Percentiles rank a stretch among this genome's conserved stretches.
phyloP scores from a whole-genome alignment of 2,113 vertebrate genomes.

The Furnarius figulus region DNA sequence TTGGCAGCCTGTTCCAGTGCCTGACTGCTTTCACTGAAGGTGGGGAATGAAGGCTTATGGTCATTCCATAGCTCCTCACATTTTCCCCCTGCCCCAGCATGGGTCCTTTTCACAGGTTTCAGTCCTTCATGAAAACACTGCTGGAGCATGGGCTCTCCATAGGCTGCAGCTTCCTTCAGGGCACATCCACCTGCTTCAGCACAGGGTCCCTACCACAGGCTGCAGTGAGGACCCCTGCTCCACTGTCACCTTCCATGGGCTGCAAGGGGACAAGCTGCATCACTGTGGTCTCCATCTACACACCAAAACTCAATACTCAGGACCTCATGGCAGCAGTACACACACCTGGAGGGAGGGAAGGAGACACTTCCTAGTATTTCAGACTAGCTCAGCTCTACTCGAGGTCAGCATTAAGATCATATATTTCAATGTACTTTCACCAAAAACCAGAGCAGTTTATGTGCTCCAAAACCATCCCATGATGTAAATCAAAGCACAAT shows the following conservation, averaged over 20 bases:
- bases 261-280: neutral
- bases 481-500: neutral
- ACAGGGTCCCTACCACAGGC: rapidly evolving
- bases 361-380: neutral
- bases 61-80: neutral
- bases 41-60: neutral
- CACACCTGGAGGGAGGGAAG: neutral
- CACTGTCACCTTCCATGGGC: neutral
- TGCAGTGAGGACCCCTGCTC: neutral
- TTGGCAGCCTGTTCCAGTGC: neutral
- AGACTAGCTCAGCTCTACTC: neutral
- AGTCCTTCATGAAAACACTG: neutral
- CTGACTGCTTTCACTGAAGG: neutral
- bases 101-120: neutral
- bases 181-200: neutral
- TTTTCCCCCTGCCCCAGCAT: neutral
- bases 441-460: neutral
- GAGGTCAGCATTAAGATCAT: neutral
- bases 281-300: rapidly evolving
- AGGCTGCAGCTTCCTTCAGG: neutral
- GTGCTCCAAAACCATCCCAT: neutral
- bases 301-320: neutral
- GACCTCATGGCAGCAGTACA: neutral
- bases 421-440: neutral
- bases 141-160: neutral